phyloP scores from a whole-genome alignment of 2,113 vertebrate species.

The Psammodynastes pulverulentus region DNA sequence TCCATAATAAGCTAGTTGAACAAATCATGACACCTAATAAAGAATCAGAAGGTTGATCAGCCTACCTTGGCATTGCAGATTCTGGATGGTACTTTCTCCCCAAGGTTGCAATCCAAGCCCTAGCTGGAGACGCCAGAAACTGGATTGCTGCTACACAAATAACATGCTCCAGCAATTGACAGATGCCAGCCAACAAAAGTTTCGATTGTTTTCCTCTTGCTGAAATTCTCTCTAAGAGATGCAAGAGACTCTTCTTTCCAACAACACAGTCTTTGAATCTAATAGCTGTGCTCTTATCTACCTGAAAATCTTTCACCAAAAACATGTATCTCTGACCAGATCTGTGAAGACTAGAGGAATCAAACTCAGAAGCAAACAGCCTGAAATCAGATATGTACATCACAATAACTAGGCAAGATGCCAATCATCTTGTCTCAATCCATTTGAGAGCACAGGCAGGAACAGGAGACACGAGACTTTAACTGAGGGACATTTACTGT shows the following conservation, averaged over 20 bases:
- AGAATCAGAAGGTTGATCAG: neutral
- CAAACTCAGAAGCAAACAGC: neutral
- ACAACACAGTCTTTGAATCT: neutral
- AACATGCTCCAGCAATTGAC: neutral
- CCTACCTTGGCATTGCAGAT: neutral
- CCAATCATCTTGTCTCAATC: neutral
- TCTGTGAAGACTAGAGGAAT: neutral
- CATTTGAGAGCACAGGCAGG: neutral
- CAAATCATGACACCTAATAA: neutral
- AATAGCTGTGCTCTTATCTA: neutral
- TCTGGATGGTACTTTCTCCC: neutral
- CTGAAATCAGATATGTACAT: neutral
- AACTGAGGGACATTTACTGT: neutral
- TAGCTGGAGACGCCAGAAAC: neutral
- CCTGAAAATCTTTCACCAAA: neutral
- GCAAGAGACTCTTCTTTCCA: neutral
- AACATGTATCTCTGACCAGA: neutral
- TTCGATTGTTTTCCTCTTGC: neutral
- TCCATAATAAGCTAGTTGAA: neutral
- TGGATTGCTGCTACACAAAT: neutral
- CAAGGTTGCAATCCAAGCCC: neutral
- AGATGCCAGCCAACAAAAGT: neutral
- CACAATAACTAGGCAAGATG: neutral
- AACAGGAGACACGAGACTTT: neutral
- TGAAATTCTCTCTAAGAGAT: neutral